Evolutionary conservation across 1,140 invertebrate species (phyloP).

Genomic region (Aphelinus certus): DNA sequence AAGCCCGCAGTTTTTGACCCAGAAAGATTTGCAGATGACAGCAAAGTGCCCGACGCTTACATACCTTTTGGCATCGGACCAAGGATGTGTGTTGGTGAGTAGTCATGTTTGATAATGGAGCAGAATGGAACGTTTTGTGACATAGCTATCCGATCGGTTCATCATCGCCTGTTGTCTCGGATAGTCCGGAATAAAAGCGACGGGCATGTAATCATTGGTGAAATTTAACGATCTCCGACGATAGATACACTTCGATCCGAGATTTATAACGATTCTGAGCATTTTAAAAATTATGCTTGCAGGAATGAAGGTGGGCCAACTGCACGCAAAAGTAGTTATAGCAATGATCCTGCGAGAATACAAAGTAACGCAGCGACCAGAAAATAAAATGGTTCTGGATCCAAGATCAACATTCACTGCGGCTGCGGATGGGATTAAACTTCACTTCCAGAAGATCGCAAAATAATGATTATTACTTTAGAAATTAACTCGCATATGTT

Average conservation of each 20-base stretch:
- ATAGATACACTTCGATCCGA: too few relatives aligned
- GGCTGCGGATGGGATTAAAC: constrained; percentile 47
- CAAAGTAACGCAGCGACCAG: constrained; percentile 58
- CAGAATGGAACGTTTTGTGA: too few relatives aligned
- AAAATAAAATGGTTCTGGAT: constrained; percentile 50
- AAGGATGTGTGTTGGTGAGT: constrained; percentile 50
- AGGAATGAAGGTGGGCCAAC: constrained; percentile 73
- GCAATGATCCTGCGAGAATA: constrained; percentile 63
- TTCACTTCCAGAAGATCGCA: constrained; percentile 43
- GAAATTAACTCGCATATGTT: too few relatives aligned
- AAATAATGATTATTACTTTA: not conserved
- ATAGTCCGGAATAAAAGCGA: too few relatives aligned
- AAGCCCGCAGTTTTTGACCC: constrained; percentile 48
- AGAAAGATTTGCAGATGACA: constrained; percentile 46
- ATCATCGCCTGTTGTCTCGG: too few relatives aligned
- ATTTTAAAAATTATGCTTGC: constrained; percentile 39
- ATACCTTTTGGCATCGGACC: constrained; percentile 50
- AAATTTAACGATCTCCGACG: too few relatives aligned
- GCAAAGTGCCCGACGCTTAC: constrained; percentile 44
- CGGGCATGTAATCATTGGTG: too few relatives aligned
- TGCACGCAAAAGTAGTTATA: constrained; percentile 74
- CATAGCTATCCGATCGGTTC: too few relatives aligned
- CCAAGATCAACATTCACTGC: constrained; percentile 56
- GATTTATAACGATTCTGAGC: not conserved
- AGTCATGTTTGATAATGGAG: constrained; percentile 30